Percentiles rank a stretch among this genome's conserved stretches.
Evolutionary conservation across 1,140 invertebrate species (phyloP).

Genomic region (Pomacea maculata): DNA sequence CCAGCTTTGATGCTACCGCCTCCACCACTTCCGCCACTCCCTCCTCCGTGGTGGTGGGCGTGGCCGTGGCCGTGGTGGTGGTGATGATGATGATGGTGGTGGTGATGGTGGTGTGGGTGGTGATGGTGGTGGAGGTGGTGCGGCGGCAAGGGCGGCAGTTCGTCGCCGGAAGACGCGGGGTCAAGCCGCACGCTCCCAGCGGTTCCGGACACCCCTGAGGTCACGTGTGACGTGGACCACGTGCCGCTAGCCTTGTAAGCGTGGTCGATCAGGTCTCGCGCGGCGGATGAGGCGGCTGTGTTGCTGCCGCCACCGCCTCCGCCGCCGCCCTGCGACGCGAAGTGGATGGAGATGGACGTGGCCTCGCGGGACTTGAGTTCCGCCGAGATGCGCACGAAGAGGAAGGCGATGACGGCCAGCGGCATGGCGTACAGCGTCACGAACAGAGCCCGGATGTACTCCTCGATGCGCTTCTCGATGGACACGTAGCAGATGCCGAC

Average conservation of each 20-base stretch:
- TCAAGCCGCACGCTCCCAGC: background rate
- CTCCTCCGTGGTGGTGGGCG: conserved; percentile 1
- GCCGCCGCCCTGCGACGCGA: conserved; percentile 53
- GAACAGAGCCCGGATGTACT: conserved; percentile 64
- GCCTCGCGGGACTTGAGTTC: conserved; percentile 71
- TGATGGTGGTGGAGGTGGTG: background rate
- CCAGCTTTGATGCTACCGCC: background rate
- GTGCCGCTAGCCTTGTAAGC: conserved; percentile 14
- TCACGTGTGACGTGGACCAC: conserved; percentile 15
- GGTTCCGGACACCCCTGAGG: background rate
- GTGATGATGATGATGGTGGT: conserved; percentile 22
- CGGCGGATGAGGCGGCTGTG: conserved; percentile 8
- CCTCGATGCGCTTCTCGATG: conserved; percentile 62
- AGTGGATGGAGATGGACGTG: conserved; percentile 64
- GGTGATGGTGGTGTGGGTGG: conserved; percentile 63
- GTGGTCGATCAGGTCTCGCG: conserved; percentile 18
- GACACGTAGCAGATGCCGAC: conserved; percentile 64
- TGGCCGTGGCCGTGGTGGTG: conserved; percentile 8
- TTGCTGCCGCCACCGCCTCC: background rate
- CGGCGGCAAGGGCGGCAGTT: conserved; percentile 37
- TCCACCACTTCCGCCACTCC: conserved; percentile 11
- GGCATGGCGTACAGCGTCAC: conserved; percentile 74
- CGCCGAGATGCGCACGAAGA: conserved; percentile 73
- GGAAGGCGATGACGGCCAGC: conserved; percentile 71
- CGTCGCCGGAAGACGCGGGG: conserved; percentile 42